Evolutionary conservation across 1,140 invertebrate species (phyloP).

Genomic region (Battus philenor): DNA sequence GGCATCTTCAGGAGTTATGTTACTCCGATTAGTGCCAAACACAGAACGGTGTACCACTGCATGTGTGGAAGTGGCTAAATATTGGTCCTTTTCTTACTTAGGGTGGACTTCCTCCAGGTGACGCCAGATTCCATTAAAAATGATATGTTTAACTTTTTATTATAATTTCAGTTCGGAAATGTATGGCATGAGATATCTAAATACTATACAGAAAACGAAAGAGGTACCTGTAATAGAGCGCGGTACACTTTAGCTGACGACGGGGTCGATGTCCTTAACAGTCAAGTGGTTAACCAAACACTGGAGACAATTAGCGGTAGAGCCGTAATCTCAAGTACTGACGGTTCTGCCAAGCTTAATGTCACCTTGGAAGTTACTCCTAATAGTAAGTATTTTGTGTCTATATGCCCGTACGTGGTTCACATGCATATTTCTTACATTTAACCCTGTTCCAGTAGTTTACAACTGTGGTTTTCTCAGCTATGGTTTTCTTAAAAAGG

Average conservation of each 20-base stretch:
- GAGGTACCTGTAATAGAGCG: constrained; percentile 38
- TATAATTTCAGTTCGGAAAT: constrained; percentile 46
- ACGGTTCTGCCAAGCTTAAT: constrained; percentile 35
- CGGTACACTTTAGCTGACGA: constrained; percentile 31
- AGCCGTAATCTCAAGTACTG: constrained; percentile 29
- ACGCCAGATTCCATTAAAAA: too few relatives aligned
- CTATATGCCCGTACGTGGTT: too few relatives aligned
- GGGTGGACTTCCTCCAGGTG: too few relatives aligned
- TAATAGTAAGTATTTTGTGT: constrained; percentile 29
- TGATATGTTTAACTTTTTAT: constrained; percentile 7
- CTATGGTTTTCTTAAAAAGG: too few relatives aligned
- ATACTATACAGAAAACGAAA: constrained; percentile 42
- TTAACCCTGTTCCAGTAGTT: too few relatives aligned
- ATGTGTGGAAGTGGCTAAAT: too few relatives aligned
- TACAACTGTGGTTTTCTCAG: too few relatives aligned
- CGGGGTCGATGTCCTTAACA: constrained; percentile 41
- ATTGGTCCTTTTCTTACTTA: too few relatives aligned
- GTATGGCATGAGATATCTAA: constrained; percentile 55
- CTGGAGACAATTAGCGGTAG: constrained; percentile 38
- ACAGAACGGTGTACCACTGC: too few relatives aligned
- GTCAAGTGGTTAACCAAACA: constrained; percentile 40
- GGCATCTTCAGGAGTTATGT: too few relatives aligned
- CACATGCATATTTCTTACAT: too few relatives aligned
- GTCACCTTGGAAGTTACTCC: constrained; percentile 39
- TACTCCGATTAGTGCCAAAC: too few relatives aligned